Conservation (phyloP, 2,113 vertebrate species). For the Ptilonorhynchus violaceus region DNA sequence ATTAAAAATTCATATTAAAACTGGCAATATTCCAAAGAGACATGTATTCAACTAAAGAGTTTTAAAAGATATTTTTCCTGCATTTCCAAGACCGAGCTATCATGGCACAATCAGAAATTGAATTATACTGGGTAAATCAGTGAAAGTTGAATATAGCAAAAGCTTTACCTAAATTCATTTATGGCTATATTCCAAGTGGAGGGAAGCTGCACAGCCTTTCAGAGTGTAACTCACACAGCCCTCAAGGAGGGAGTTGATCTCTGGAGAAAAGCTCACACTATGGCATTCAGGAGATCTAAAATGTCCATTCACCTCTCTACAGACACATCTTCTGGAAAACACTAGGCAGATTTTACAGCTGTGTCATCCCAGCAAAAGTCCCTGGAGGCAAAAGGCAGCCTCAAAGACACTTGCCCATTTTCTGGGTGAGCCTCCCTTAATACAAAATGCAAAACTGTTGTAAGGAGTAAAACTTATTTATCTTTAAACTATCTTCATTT, state of each 20-base stretch:
- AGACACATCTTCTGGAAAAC: neutral
- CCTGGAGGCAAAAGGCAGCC: neutral
- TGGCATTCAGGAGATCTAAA: neutral
- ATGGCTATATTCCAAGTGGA: neutral
- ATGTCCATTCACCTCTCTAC: neutral
- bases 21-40: neutral
- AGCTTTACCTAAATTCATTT: neutral
- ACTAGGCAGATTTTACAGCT: neutral
- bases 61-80: neutral
- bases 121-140: neutral
- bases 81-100: neutral
- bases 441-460: neutral
- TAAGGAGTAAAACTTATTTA: neutral
- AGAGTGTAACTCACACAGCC: neutral
- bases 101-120: neutral
- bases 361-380: neutral
- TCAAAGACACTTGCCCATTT: neutral
- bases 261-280: neutral
- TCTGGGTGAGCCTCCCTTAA: neutral
- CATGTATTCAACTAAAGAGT: neutral
- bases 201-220: neutral
- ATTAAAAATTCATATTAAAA: neutral
- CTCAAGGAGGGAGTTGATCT: neutral
- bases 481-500: neutral
- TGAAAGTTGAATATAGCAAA: neutral